Base-by-base conservation (phyloP, 2,113 vertebrate species). In the Recurvirostra avosetta region DNA sequence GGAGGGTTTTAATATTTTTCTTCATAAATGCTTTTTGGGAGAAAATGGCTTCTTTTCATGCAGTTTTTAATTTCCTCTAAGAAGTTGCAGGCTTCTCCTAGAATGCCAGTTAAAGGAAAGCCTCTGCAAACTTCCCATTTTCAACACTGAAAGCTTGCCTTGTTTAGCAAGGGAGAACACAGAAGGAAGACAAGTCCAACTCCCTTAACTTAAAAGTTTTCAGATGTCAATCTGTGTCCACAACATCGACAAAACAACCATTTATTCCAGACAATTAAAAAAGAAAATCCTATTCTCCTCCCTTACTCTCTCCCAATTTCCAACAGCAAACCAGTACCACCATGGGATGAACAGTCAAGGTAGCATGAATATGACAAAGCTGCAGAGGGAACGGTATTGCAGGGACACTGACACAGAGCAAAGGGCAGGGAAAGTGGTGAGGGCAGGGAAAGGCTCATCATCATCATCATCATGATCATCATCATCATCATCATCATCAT, bases 141-240 rank as follows among this genome's bases (percentile, higher is more conserved):
- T 55, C 71, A 65, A 15, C 30, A 52, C 7, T 0, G 1, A 73
- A 92, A 86, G 6, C 9, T 86, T 65, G 74, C 32, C 30, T 71
- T 74, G 19, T 4, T 59, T 40, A 85, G 19, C 0, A 0, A 76
- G 11, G 49, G 45, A 43, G 14, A 61, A 73, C 9, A 66, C 3
- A 11, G 34, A 7, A 65, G 0, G 2, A 53, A 47, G 41, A 73
- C 50, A 75, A 82, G 7, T 6, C 18, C 14, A 61, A 38, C 9
- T 74, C 15, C 2, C 43, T 49, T 87, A 41, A 40, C 15, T 40
- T 40, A 41, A 59, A 92, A 68, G 34, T 72, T 84, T 68, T 62
- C 7, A 2, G 7, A 10, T 61, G 27, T 65, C 86, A 94, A 56
- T 73, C 3, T n/a, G 3, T 71, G 71, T 12, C 23, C 50, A 26